Evolutionary conservation across 2,113 vertebrate species (phyloP), one percentile per base, ranked within the genome.

Genomic region (Oncorhynchus clarkii): DNA sequence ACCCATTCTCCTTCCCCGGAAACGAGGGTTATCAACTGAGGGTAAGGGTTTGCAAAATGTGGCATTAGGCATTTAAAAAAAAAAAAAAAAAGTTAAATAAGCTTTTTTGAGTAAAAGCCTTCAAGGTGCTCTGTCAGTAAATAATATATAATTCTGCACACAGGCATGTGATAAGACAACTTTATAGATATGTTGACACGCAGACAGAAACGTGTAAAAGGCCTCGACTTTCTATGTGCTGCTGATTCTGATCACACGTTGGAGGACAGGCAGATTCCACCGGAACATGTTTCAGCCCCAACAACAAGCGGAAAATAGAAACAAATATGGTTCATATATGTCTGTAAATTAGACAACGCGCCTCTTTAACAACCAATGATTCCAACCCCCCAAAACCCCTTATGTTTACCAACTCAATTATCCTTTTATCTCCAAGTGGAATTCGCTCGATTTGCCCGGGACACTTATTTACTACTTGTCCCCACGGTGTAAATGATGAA

Each of bases 331-430:
- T 87, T 87, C 87, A 92, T 90, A 84, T 83, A 80, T 45, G 62
- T 65, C 79, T 69, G 82, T 86, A 85, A 83, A 86, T 79, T 71
- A 80, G 83, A 81, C 86, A 89, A 90, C 92, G 88, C 83, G 70
- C 72, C 82, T 83, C 72, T 82, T 70, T 85, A 86, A 78, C 84
- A 84, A 77, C 80, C 90, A 91, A 89, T 91, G 90, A 85, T 90
- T 89, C 90, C 76, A 78, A 79, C 85, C 86, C 79, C 85, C 86
- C 87, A 24, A 27, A 27, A 86, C 91, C 89, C 91, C 78, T 86
- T 75, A 84, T 91, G 90, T 93, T 93, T 93, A 91, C 91, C 86
- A 87, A 88, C 89, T 89, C 89, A 92, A 92, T 93, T 93, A 93
- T 92, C 91, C 90, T 91, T 91, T 89, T 88, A 89, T 92, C 90